Base-by-base conservation (phyloP, 2,797 vertebrate genomes). In the Centroberyx gerrardi region DNA sequence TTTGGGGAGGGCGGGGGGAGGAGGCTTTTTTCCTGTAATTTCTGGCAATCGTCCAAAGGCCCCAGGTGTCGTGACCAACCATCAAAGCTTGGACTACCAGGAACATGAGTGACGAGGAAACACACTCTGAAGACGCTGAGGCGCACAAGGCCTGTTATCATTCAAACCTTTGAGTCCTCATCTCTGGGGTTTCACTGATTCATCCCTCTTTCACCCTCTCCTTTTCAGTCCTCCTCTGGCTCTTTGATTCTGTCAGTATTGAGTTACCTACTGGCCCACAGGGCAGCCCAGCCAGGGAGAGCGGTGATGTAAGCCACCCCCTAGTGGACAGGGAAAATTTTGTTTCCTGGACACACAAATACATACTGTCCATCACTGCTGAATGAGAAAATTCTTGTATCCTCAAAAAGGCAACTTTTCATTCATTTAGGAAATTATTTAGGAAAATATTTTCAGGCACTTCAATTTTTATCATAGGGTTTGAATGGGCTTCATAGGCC, bases 261-360 rank as follows among this genome's bases (percentile, higher is more conserved):
- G 55, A 56, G 82, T 86, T 85, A 71, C 76, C 59, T 44, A 18
- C 65, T 38, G 58, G 52, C 48, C 75, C 71, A 68, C 53, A 58
- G 72, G 80, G 78, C 65, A 52, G 76, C 59, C 49, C 63, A 53
- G 51, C 58, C 60, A 49, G 54, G 44, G 62, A 52, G 59, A 53
- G 59, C 1, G n/a, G 42, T 71, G 83, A 87, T 56, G 56, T 77
- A 49, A 90, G 69, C 69, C 84, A 70, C 90, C 93, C 90, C 88
- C 91, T 92, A 81, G 90, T 92, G 93, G 91, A 85, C 81, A 84
- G 62, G 76, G 27, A 49, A 66, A 6, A 67, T 46, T 42, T 69
- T 54, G 56, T 65, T 68, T 72, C 14, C 13, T 42, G 28, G 54
- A 59, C 14, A 61, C 33, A 29, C 17, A 67, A 29, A 13, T 49